A percentile compares a stretch with the other conserved stretches of the same genome.
Evolutionary conservation across 2,888 invertebrate genomes (phyloP).

Genomic region (Acanthacorydalis orientalis): DNA sequence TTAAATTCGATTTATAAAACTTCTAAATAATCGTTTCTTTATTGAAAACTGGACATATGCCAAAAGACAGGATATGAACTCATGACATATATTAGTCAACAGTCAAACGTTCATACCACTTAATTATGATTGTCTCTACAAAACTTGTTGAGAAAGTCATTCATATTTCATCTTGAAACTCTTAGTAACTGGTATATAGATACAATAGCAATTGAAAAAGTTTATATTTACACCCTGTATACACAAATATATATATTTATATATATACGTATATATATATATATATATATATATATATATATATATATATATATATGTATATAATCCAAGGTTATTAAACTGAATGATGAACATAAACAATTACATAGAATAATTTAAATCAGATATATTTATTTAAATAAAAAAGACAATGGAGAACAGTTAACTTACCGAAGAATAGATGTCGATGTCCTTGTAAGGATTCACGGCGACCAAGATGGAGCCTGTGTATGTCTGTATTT

Average conservation of each 20-base stretch:
- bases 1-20: too few species aligned
- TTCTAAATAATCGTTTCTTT: too few species aligned
- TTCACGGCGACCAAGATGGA: constrained; percentile 86
- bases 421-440: constrained; percentile 68
- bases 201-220: too few species aligned
- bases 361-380: not conserved
- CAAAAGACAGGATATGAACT: too few species aligned
- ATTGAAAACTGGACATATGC: too few species aligned
- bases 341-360: not conserved
- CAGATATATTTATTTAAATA: constrained; percentile 9
- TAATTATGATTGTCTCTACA: too few species aligned
- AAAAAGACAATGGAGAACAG: constrained; percentile 9
- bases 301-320: not conserved
- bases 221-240: not conserved
- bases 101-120: too few species aligned
- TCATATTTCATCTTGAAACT: too few species aligned
- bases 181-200: too few species aligned
- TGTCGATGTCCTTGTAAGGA: constrained; percentile 82
- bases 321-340: not conserved
- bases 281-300: constrained; percentile 2
- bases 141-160: too few species aligned
- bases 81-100: too few species aligned
- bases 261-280: constrained; percentile 1
- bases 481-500: constrained; percentile 72
- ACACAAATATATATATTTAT: not conserved